These are phyloP conservation scores for Psettodes erumei DNA, from an alignment of 2,113 vertebrate genomes.

Conservation along the genomic window DNA sequence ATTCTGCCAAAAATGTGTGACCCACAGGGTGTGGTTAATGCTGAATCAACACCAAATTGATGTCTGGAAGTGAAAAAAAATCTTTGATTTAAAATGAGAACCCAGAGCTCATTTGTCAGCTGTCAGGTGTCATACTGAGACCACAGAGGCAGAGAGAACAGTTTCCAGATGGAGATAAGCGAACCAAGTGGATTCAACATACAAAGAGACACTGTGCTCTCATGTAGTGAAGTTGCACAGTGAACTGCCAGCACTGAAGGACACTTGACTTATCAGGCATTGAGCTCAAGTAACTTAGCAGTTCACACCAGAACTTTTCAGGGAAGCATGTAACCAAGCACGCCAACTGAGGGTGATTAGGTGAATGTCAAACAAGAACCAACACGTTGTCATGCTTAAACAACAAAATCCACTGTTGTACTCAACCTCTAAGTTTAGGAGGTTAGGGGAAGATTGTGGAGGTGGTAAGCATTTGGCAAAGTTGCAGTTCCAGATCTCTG, in stretches of 20 bases:
- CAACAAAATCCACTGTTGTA: too few species aligned
- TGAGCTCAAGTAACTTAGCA: neutral
- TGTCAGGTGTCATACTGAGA: neutral
- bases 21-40: neutral
- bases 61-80: neutral
- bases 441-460: too few species aligned
- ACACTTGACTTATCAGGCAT: neutral
- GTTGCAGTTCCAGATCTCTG: too few species aligned
- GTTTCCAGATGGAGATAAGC: conserved; percentile 1
- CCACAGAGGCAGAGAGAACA: neutral
- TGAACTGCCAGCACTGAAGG: neutral
- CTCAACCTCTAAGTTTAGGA: too few species aligned
- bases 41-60: neutral
- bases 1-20: neutral
- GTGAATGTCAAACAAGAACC: neutral
- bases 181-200: neutral
- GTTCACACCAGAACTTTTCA: neutral
- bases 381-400: neutral
- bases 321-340: neutral
- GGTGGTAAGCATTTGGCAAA: too few species aligned
- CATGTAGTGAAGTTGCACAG: neutral
- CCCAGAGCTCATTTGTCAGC: conserved; percentile 8
- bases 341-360: neutral
- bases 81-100: conserved; percentile 10
- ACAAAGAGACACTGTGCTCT: neutral